phyloP scores from a whole-genome alignment of 2,797 vertebrate genomes.

The Cryptoprocta ferox region DNA sequence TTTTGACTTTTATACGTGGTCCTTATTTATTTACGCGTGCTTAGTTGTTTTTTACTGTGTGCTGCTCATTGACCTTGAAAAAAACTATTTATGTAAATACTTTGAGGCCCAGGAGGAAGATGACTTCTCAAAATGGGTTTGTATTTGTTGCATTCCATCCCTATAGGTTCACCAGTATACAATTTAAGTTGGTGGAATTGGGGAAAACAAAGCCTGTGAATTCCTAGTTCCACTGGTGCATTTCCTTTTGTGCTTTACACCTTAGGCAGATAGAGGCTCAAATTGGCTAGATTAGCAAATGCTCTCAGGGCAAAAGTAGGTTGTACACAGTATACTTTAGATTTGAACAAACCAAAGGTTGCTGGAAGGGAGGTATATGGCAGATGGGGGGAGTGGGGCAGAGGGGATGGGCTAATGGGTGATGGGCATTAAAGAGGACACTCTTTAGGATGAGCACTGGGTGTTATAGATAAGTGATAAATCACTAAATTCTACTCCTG shows the following conservation, averaged over 20 bases:
- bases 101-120: background rate
- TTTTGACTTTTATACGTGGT: background rate
- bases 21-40: background rate
- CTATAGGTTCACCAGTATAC: background rate
- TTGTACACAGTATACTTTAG: background rate
- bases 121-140: background rate
- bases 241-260: background rate
- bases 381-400: too few relatives aligned
- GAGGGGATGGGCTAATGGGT: background rate
- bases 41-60: background rate
- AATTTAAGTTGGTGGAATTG: background rate
- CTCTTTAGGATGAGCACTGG: background rate
- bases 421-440: background rate
- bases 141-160: background rate
- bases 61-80: constrained; percentile 41
- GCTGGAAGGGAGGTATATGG: background rate
- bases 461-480: background rate
- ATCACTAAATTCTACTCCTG: background rate
- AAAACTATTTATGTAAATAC: constrained; percentile 27
- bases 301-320: background rate
- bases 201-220: background rate
- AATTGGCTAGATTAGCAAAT: background rate
- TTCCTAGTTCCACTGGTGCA: background rate
- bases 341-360: background rate
- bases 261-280: background rate